Percentiles rank a stretch among this genome's conserved stretches.
These are phyloP conservation scores for Pao palembangensis DNA, from an alignment of 2,113 vertebrate genomes.

Conservation along the genomic window DNA sequence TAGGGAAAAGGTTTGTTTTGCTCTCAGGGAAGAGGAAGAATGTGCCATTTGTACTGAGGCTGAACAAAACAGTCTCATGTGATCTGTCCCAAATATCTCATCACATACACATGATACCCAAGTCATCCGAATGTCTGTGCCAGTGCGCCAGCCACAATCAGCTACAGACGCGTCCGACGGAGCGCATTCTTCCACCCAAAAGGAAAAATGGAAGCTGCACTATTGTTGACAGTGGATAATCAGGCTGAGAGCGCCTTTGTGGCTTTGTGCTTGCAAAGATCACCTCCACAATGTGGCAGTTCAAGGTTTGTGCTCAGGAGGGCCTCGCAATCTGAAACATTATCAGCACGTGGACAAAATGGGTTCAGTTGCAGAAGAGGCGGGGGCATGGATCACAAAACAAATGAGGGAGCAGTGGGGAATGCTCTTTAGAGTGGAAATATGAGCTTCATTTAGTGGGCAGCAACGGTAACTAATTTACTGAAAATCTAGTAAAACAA, in stretches of 20 bases:
- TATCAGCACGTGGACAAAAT: constrained; percentile 24
- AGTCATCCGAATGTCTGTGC: constrained; percentile 38
- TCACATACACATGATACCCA: constrained; percentile 43
- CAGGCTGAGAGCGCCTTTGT: constrained; percentile 50
- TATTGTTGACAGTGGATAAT: constrained; percentile 55
- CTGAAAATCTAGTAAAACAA: too few relatives aligned
- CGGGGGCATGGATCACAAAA: constrained; percentile 11
- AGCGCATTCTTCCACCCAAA: constrained; percentile 53
- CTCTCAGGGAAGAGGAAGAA: constrained; percentile 30
- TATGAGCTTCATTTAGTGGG: too few relatives aligned
- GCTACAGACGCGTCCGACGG: constrained; percentile 34
- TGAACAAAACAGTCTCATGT: constrained; percentile 55
- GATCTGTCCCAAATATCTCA: constrained; percentile 52
- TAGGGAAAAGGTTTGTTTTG: constrained; percentile 44
- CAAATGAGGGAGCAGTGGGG: constrained; percentile 6
- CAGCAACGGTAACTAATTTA: too few relatives aligned
- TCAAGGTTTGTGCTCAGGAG: constrained; percentile 43
- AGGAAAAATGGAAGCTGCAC: constrained; percentile 44
- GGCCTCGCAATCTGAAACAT: constrained; percentile 16
- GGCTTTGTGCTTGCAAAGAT: constrained; percentile 57
- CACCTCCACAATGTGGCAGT: constrained; percentile 54
- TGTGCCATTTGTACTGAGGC: constrained; percentile 34
- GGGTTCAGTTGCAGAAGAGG: constrained; percentile 25
- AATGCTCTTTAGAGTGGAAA: constrained; percentile 4
- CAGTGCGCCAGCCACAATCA: constrained; percentile 35